These are phyloP conservation scores for Neotoxoptera formosana DNA, from an alignment of 1,140 invertebrate species.

Conservation along the genomic window DNA sequence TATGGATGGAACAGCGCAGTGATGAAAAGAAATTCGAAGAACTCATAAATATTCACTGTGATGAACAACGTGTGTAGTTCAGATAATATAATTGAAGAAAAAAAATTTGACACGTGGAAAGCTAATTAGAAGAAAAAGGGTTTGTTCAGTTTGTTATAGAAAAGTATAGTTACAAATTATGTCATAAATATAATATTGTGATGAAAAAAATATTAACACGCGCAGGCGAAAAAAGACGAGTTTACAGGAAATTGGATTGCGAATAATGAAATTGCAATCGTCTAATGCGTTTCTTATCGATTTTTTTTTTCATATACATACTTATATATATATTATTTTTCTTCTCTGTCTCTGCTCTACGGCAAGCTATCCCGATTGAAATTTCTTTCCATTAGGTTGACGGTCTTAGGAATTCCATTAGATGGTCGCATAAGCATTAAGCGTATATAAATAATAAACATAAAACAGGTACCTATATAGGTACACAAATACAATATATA, in stretches of 20 bases:
- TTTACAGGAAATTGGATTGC: constrained; percentile 7
- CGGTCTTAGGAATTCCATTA: background rate
- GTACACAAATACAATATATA: background rate
- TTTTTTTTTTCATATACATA: background rate
- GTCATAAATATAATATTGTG: background rate
- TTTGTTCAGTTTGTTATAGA: background rate
- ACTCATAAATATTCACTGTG: background rate
- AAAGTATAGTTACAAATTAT: background rate
- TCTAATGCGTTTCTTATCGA: constrained; percentile 2
- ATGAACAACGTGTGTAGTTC: background rate
- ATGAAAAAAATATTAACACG: background rate
- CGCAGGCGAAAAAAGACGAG: background rate
- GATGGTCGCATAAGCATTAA: background rate
- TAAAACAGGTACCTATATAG: background rate
- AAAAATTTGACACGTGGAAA: background rate
- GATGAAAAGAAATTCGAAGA: background rate
- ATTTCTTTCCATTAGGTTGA: background rate
- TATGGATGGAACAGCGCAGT: background rate
- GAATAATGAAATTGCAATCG: constrained; percentile 2
- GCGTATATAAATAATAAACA: background rate
- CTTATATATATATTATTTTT: background rate
- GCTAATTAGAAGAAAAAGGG: background rate
- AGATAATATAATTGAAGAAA: background rate
- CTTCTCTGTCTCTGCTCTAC: background rate
- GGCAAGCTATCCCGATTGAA: background rate